Conservation (phyloP, 2,113 vertebrate species). For the Nothobranchius furzeri region DNA sequence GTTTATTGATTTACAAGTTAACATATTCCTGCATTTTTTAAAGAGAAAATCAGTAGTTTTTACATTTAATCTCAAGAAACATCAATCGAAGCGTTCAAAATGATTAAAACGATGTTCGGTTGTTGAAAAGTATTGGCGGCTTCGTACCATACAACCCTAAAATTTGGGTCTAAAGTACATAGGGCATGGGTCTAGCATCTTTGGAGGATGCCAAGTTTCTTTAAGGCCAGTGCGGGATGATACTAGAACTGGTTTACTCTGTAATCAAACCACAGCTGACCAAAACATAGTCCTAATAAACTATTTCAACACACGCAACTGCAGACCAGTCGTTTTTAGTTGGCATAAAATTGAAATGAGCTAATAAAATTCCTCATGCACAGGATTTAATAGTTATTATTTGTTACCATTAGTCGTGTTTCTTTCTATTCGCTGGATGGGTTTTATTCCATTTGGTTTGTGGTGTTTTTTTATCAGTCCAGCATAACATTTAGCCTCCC, state of each 20-base stretch:
- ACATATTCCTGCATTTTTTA: too few relatives aligned
- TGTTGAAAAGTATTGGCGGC: too few relatives aligned
- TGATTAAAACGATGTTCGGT: too few relatives aligned
- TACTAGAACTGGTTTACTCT: slow-evolving; percentile 24
- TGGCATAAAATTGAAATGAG: background rate
- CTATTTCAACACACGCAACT: background rate
- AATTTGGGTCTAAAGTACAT: too few relatives aligned
- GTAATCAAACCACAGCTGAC: slow-evolving; percentile 11
- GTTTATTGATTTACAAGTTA: too few relatives aligned
- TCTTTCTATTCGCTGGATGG: slow-evolving; percentile 2
- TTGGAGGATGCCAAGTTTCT: too few relatives aligned
- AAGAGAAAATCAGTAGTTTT: too few relatives aligned
- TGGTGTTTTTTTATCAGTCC: slow-evolving; percentile 33
- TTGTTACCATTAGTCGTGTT: background rate
- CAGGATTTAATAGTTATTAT: slow-evolving; percentile 25
- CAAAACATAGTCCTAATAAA: background rate
- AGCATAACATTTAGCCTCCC: slow-evolving; percentile 36
- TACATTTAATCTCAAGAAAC: too few relatives aligned
- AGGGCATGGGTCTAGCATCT: too few relatives aligned
- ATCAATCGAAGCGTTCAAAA: too few relatives aligned
- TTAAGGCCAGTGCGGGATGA: background rate
- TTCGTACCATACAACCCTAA: too few relatives aligned
- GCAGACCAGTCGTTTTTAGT: background rate
- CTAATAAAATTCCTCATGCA: slow-evolving; percentile 8
- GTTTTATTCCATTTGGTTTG: background rate